Evolutionary conservation across 2,797 vertebrate genomes (phyloP), one percentile per base, ranked within the genome.

Genomic region (Cyprinodon diabolis): DNA sequence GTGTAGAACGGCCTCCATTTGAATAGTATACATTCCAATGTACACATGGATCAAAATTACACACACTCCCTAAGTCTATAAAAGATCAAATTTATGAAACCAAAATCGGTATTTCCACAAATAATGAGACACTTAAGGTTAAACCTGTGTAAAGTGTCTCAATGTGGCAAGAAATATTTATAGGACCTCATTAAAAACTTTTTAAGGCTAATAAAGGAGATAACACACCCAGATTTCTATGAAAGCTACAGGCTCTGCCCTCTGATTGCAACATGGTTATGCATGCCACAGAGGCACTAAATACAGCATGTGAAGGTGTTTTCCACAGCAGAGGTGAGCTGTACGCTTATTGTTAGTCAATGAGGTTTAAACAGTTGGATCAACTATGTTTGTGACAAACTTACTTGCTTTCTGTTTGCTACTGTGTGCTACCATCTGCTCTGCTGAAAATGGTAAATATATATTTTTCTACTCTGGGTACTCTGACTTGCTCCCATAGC

Each of bases 371-470:
- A 68, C 6, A 0, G 35, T 45, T 12, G 13, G 10, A 17, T 76
- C 30, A 14, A 51, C 35, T 15, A 17, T 71, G 4, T 73, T 81
- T 65, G 77, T 35, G 66, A 90, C 89, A 86, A 66, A 60, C 60
- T 12, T 63, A 11, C 47, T 86, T 11, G 43, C 72, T 25, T 47
- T 85, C 56, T 84, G 66, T 52, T n/a, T 77, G 52, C 78, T 89
- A 43, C 71, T 90, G 54, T 78, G 48, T 68, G 74, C 66, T 52
- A 56, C 57, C 69, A 54, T 75, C 74, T 86, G 86, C 80, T 84
- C 76, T 12, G 80, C 86, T 43, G 52, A 77, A 30, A 69, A 74
- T 69, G 85, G 88, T 92, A 89, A 82, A 54, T 12, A 11, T 37
- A 25, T 48, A 30, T 30, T 0, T 51, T 0, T 6, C 30, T 14